Evolutionary conservation across 2,888 invertebrate species (phyloP), one percentile per base, ranked within the genome.

Genomic region (Lithophane socia): DNA sequence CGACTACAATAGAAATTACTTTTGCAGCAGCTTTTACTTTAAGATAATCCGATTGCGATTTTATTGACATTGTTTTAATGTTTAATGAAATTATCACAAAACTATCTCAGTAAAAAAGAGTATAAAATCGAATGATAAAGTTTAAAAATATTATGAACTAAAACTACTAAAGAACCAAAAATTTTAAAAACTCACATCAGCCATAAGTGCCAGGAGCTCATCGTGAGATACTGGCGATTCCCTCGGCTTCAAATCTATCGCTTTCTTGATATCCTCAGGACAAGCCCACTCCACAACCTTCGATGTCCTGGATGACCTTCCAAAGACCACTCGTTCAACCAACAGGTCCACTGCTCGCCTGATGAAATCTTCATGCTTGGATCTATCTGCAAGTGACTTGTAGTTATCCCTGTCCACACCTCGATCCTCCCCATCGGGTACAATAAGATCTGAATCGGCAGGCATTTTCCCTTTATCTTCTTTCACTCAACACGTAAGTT

Each of bases 231-330:
- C 97, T 8, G 97, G 97, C 12, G 96, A 94, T 16, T 97, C 94
- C 42, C 97, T 95, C 8, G 98, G 95, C 73, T 97, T 94, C 89
- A 98, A 96, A 91, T 98, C 98, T 72, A 98, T 97, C 0, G 97
- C 95, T 73, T 97, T 94, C 85, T 97, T 97, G 75, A 99, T 96
- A 68, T 98, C 97, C 49, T 97, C 97, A 0, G 99, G 99, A 65
- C 97, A 97, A 81, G 97, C 97, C 98, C 99, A 99, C 88, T 99
- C 98, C 71, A 98, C 97, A 8, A 99, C 99, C 92, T 98, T 98
- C 72, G 97, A 97, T 12, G 97, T 97, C 78, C 98, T 97, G 83
- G 97, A 97, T 0, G 98, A 98, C 70, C 98, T 98, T 89, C 98
- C 97, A 89, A 98, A 98, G 18, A 98, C 97, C 8, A 98, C 98